Conservation (phyloP, 1,140 invertebrate genomes). For the Plutomurus gul region DNA sequence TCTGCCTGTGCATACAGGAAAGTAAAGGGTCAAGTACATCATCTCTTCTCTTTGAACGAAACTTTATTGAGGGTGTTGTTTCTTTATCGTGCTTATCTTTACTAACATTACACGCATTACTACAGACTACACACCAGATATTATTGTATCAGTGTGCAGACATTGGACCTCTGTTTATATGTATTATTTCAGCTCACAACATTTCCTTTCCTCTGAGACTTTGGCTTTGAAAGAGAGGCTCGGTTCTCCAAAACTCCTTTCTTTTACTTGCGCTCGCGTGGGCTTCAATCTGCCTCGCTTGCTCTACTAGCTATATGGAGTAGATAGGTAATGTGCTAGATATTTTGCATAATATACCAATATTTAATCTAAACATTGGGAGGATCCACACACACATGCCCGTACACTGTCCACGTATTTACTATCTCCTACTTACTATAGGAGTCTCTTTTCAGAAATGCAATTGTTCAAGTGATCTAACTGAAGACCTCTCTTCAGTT, state of each 20-base stretch:
- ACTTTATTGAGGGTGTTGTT: constrained; percentile 18
- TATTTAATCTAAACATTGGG: background rate
- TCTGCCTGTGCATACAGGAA: background rate
- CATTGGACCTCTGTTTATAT: too few relatives aligned
- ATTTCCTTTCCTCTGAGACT: background rate
- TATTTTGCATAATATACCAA: background rate
- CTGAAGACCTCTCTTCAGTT: too few relatives aligned
- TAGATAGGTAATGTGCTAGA: background rate
- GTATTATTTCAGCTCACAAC: background rate
- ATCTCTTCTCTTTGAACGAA: background rate
- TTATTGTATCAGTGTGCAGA: too few relatives aligned
- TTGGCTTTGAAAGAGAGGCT: constrained; percentile 14
- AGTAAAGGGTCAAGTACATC: constrained; percentile 32
- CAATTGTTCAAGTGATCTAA: too few relatives aligned
- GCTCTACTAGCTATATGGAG: too few relatives aligned
- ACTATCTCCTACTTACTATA: background rate
- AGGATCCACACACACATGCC: background rate
- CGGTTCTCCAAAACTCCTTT: too few relatives aligned
- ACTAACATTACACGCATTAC: too few relatives aligned
- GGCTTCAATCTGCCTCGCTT: too few relatives aligned
- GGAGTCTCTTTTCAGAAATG: background rate
- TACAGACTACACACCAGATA: too few relatives aligned
- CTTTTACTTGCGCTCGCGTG: too few relatives aligned
- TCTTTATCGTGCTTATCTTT: background rate
- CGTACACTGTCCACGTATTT: background rate